Percentiles rank a stretch among this genome's conserved stretches.
phyloP scores from a whole-genome alignment of 2,888 invertebrate species.

The Orthonychiurus folsomi region DNA sequence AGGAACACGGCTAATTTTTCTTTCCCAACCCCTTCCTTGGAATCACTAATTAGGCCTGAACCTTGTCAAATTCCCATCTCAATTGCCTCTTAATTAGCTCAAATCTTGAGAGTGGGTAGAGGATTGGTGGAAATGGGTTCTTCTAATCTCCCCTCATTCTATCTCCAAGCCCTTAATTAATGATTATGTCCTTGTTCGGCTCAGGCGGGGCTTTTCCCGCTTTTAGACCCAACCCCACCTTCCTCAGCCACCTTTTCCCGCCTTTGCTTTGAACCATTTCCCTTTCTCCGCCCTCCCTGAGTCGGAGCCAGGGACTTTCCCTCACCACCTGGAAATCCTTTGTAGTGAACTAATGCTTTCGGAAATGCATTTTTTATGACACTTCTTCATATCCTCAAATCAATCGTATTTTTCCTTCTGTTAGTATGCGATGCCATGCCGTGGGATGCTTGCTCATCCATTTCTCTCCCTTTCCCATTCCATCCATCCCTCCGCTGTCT shows the following conservation, averaged over 20 bases:
- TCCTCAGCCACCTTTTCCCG: slow-evolving; percentile 8
- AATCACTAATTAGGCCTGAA: slow-evolving; percentile 41
- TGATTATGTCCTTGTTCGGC: slow-evolving; percentile 18
- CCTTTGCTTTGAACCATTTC: slow-evolving; percentile 12
- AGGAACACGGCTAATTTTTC: background rate
- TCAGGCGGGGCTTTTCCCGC: slow-evolving; percentile 5
- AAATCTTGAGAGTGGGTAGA: slow-evolving; percentile 30
- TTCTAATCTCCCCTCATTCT: slow-evolving; percentile 24
- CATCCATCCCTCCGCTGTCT: slow-evolving; percentile 40
- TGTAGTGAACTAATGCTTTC: slow-evolving; percentile 29
- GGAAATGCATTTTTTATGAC: slow-evolving; percentile 39
- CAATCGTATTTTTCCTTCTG: slow-evolving; percentile 16
- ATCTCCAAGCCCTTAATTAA: slow-evolving; percentile 16
- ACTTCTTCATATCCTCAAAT: slow-evolving; percentile 26
- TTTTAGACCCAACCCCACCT: background rate
- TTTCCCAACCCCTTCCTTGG: slow-evolving; percentile 20
- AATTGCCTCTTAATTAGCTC: slow-evolving; percentile 41
- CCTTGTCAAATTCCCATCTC: slow-evolving; percentile 41
- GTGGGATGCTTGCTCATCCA: slow-evolving; percentile 1
- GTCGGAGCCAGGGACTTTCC: background rate
- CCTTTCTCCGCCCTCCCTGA: slow-evolving; percentile 2
- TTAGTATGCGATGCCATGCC: too few relatives aligned
- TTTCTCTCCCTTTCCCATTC: slow-evolving; percentile 20
- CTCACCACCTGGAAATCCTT: slow-evolving; percentile 16
- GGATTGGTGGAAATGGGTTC: slow-evolving; percentile 14